A percentile compares a stretch with the other conserved stretches of the same genome.
phyloP scores from a whole-genome alignment of 2,113 vertebrate species.

The Chrysemys picta region DNA sequence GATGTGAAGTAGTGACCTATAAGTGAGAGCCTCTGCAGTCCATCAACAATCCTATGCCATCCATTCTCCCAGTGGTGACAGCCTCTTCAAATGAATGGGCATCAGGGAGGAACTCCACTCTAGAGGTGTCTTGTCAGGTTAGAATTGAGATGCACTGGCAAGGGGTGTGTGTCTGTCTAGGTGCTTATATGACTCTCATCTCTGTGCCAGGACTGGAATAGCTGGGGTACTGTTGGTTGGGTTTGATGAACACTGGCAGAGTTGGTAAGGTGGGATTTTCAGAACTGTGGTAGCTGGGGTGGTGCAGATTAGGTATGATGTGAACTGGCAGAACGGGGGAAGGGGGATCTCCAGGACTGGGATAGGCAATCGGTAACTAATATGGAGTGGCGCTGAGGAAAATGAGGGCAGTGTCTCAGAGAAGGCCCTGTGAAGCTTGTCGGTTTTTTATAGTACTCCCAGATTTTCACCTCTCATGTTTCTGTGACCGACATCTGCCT shows the following conservation, averaged over 20 bases:
- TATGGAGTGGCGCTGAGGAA: accelerated
- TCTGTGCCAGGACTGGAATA: background rate
- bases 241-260: too few relatives aligned
- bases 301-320: accelerated
- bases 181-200: background rate
- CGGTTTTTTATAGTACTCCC: accelerated
- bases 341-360: background rate
- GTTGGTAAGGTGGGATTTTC: background rate
- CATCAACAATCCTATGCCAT: constrained; percentile 51
- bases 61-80: constrained; percentile 30
- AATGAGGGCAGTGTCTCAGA: accelerated
- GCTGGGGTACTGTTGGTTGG: too few relatives aligned
- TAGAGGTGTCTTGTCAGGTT: background rate
- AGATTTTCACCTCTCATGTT: background rate
- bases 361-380: accelerated
- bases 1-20: constrained; percentile 24
- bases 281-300: background rate
- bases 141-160: background rate
- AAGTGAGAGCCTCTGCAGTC: constrained; percentile 37
- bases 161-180: constrained; percentile 14
- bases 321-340: background rate
- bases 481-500: accelerated
- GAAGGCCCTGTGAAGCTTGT: accelerated
- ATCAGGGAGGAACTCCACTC: constrained; percentile 20
- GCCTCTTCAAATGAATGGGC: constrained; percentile 13